A percentile compares a stretch with the other conserved stretches of the same genome.
phyloP scores from a whole-genome alignment of 1,140 invertebrate genomes.

The Panulirus ornatus region DNA sequence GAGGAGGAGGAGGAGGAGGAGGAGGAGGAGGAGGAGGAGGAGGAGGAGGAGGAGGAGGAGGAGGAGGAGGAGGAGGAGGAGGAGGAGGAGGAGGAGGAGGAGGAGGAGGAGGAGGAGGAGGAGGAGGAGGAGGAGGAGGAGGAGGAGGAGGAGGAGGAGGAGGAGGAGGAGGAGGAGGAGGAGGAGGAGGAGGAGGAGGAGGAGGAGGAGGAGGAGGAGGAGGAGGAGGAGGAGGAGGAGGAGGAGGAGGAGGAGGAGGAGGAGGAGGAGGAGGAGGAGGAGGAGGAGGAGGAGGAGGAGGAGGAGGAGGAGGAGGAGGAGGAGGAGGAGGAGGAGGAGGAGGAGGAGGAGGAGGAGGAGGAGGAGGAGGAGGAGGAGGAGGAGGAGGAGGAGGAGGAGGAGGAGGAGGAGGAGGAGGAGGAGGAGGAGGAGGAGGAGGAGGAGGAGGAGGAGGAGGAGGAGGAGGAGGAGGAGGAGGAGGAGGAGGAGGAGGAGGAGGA shows the following conservation, averaged over 20 bases:
- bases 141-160: not conserved
- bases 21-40: not conserved
- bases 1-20: not conserved
- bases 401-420: too few relatives aligned
- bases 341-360: too few relatives aligned
- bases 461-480: too few relatives aligned
- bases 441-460: too few relatives aligned
- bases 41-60: not conserved
- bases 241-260: constrained; percentile 18
- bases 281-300: not conserved
- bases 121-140: not conserved
- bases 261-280: not conserved
- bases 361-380: too few relatives aligned
- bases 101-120: constrained; percentile 6
- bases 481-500: too few relatives aligned
- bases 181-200: constrained; percentile 4
- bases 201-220: not conserved
- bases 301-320: not conserved
- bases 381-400: too few relatives aligned
- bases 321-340: not conserved
- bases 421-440: too few relatives aligned
- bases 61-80: not conserved
- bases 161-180: not conserved
- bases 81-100: not conserved
- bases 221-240: constrained; percentile 26